Conservation (phyloP, 2,113 vertebrate genomes). For the Dicaeum eximium region DNA sequence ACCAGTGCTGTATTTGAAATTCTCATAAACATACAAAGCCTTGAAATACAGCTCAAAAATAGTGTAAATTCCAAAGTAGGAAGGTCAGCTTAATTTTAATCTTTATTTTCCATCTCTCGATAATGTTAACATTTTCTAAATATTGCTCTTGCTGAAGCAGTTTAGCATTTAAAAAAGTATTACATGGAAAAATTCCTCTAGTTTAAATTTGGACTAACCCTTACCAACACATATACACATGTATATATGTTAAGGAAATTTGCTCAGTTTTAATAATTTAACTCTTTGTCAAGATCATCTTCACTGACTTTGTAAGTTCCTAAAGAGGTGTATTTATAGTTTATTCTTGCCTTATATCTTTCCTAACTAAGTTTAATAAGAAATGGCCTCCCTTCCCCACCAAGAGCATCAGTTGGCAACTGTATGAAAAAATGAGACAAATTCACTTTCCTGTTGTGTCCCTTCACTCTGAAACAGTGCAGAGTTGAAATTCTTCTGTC, state of each 20-base stretch:
- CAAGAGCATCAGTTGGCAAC: not conserved
- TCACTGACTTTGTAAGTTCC: not conserved
- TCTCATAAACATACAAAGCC: not conserved
- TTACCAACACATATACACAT: not conserved
- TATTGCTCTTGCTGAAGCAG: not conserved
- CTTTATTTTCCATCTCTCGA: not conserved
- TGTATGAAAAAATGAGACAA: not conserved
- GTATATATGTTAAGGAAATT: not conserved
- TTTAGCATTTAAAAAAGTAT: not conserved
- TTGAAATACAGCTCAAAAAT: not conserved
- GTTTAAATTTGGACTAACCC: not conserved
- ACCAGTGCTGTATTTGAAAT: not conserved
- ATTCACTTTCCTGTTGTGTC: not conserved
- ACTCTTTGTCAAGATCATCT: not conserved
- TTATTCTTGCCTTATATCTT: not conserved
- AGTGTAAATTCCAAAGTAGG: not conserved
- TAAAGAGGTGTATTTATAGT: not conserved
- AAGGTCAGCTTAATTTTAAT: not conserved
- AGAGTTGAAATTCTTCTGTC: not conserved
- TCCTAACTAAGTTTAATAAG: not conserved
- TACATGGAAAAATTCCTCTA: not conserved
- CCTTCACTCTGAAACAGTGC: not conserved
- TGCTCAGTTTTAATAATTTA: not conserved
- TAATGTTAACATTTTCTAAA: not conserved
- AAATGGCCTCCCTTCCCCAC: not conserved